Evolutionary conservation across 2,888 invertebrate species (phyloP).

Genomic region (Dasysyrphus albostriatus): DNA sequence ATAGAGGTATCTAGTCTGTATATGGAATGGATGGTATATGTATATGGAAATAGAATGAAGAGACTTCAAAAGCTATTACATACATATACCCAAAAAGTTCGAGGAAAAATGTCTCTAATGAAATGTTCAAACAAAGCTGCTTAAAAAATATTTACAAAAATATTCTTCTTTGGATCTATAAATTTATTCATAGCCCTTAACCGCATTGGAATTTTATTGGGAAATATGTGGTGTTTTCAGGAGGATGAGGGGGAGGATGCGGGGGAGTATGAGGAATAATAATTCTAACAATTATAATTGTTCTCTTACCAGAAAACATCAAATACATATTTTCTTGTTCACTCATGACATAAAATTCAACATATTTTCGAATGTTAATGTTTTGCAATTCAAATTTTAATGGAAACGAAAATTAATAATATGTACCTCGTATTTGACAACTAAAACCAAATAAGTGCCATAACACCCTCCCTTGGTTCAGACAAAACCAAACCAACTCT

Average conservation of each 20-base stretch:
- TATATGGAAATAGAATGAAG: background rate
- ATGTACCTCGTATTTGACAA: slow-evolving; percentile 25
- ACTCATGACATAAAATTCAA: slow-evolving; percentile 15
- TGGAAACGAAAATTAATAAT: slow-evolving; percentile 60
- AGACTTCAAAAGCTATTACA: background rate
- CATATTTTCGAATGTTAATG: background rate
- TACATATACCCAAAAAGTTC: background rate
- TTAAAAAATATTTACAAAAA: background rate
- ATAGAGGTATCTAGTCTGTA: background rate
- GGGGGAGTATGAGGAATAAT: background rate
- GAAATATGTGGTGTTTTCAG: background rate
- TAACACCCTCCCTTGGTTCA: background rate
- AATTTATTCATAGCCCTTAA: background rate
- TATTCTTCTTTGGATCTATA: background rate
- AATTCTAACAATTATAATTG: background rate
- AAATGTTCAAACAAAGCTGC: background rate
- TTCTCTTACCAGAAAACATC: background rate
- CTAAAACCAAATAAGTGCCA: slow-evolving; percentile 36
- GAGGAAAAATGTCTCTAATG: background rate
- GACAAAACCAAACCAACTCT: background rate
- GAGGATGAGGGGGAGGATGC: background rate
- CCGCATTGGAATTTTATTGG: background rate
- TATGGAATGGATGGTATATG: background rate
- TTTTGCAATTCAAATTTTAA: slow-evolving; percentile 67
- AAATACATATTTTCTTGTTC: background rate